These are phyloP conservation scores for Hippocampus guttulatus DNA, from an alignment of 2,113 vertebrate species.

Conservation along the genomic window DNA sequence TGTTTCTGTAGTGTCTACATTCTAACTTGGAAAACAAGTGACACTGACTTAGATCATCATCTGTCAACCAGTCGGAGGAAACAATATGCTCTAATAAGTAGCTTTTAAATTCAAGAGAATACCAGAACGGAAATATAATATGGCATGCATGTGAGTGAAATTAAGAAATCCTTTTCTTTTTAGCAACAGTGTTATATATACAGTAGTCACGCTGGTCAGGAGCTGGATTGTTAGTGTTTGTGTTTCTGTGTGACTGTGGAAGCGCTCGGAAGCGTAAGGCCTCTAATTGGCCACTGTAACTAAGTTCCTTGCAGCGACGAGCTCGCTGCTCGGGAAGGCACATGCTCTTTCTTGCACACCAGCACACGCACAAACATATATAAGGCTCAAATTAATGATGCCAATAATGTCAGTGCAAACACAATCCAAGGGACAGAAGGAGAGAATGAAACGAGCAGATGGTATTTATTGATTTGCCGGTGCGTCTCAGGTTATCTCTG, in stretches of 20 bases:
- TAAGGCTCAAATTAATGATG: slow-evolving; percentile 44
- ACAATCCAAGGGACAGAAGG: slow-evolving; percentile 10
- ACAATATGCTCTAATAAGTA: slow-evolving; percentile 30
- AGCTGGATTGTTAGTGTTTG: slow-evolving; percentile 3
- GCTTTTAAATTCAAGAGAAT: slow-evolving; percentile 22
- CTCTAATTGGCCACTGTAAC: slow-evolving; percentile 57
- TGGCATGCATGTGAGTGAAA: not conserved
- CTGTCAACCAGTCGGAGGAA: not conserved
- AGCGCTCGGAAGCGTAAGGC: slow-evolving; percentile 16
- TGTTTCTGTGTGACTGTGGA: not conserved
- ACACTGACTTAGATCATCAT: not conserved
- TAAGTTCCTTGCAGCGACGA: slow-evolving; percentile 43
- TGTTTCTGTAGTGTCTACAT: not conserved
- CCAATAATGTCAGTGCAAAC: slow-evolving; percentile 39
- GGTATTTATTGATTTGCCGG: slow-evolving; percentile 15
- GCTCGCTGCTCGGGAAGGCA: slow-evolving; percentile 30
- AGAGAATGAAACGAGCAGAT: slow-evolving; percentile 5
- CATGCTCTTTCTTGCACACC: not conserved
- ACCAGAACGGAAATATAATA: not conserved
- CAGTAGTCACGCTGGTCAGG: slow-evolving; percentile 32
- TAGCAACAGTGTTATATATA: slow-evolving; percentile 6
- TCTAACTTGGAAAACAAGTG: not conserved
- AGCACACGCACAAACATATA: not conserved
- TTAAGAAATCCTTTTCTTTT: slow-evolving; percentile 8
- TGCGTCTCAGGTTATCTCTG: not conserved